phyloP scores from a whole-genome alignment of 2,113 vertebrate species.

The Vimba vimba region DNA sequence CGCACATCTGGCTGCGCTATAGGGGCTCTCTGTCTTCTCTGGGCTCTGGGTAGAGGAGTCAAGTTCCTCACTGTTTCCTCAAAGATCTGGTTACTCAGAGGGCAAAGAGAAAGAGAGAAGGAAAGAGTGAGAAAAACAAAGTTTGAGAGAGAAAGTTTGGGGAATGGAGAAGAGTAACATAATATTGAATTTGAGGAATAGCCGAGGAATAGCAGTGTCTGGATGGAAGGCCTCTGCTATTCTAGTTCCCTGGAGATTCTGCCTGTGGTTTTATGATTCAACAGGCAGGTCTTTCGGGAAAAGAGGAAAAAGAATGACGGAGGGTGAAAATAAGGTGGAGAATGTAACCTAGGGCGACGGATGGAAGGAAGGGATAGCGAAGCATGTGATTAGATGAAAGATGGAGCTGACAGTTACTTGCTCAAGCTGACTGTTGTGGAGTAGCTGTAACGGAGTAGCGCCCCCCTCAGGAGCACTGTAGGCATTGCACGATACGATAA shows the following conservation, averaged over 20 bases:
- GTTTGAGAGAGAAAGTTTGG: conserved; percentile 49
- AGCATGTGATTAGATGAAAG: conserved; percentile 56
- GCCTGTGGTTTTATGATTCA: conserved; percentile 28
- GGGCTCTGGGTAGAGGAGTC: conserved; percentile 82
- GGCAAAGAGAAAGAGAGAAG: conserved; percentile 74
- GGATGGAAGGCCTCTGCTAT: conserved; percentile 68
- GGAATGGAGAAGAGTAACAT: conserved; percentile 64
- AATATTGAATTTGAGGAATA: conserved; percentile 63
- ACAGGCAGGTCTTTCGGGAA: conserved; percentile 26
- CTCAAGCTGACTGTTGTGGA: conserved; percentile 66
- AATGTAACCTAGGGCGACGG: conserved; percentile 17
- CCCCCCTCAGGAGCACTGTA: conserved; percentile 69
- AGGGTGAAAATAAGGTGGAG: conserved; percentile 17
- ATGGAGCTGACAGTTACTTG: conserved; percentile 66
- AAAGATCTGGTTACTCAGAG: conserved; percentile 89
- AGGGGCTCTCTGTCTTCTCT: conserved; percentile 92
- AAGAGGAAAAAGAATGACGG: background rate
- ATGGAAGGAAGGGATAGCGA: conserved; percentile 16
- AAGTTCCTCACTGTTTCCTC: conserved; percentile 91
- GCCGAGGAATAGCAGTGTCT: conserved; percentile 69
- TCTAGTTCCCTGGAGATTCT: conserved; percentile 24
- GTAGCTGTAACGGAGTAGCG: conserved; percentile 58
- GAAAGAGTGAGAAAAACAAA: conserved; percentile 57
- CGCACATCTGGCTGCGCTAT: conserved; percentile 98
- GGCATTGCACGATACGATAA: conserved; percentile 52